Evolutionary conservation across 2,888 invertebrate genomes (phyloP).

Genomic region (Phyto melanocephala): DNA sequence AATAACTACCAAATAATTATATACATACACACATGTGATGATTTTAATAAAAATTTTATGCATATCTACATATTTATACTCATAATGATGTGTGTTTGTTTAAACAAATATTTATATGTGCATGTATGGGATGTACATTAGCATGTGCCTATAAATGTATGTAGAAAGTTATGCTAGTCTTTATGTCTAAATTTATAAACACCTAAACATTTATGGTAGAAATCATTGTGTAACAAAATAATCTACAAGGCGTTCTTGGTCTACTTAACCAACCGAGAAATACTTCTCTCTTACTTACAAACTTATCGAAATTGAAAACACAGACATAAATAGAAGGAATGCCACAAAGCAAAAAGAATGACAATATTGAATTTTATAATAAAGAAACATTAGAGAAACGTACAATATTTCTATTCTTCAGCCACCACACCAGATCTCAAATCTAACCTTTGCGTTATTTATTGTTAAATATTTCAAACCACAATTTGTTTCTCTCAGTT

Average conservation of each 20-base stretch:
- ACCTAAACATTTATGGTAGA: not conserved
- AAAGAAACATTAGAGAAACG: not conserved
- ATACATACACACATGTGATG: too few species aligned
- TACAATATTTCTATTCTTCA: not conserved
- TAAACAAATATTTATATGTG: too few species aligned
- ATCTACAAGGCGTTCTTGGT: not conserved
- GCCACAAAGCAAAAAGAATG: not conserved
- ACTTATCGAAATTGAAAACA: not conserved
- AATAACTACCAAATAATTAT: slow-evolving; percentile 20
- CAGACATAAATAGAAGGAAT: slow-evolving; percentile 9
- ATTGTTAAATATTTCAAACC: slow-evolving; percentile 12
- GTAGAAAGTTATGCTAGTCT: not conserved
- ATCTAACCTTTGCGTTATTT: not conserved
- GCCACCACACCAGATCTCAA: not conserved
- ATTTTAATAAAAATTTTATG: not conserved
- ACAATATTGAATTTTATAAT: not conserved
- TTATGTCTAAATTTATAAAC: not conserved
- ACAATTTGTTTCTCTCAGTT: not conserved
- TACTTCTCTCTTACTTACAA: not conserved
- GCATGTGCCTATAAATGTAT: not conserved
- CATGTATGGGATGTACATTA: too few species aligned
- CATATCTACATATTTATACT: not conserved
- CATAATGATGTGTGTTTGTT: too few species aligned
- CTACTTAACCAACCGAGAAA: not conserved
- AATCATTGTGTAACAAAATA: not conserved